Conservation (phyloP, 2,113 vertebrate species). For the Pao palembangensis region DNA sequence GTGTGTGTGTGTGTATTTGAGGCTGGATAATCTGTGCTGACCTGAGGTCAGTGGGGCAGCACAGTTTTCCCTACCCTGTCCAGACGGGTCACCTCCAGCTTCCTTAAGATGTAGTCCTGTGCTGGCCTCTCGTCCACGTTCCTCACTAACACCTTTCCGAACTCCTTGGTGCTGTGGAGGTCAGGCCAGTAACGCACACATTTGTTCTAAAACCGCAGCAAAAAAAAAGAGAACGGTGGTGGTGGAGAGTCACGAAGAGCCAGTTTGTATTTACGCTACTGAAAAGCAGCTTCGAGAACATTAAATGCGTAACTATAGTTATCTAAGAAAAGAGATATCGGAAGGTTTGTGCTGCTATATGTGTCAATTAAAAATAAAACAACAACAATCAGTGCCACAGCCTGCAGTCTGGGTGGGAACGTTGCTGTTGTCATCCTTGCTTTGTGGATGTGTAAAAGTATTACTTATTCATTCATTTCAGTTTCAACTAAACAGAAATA, state of each 20-base stretch:
- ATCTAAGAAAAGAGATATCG: background rate
- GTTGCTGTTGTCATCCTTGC: too few relatives aligned
- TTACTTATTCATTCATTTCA: too few relatives aligned
- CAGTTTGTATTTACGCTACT: slow-evolving; percentile 26
- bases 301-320: slow-evolving; percentile 63
- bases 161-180: slow-evolving; percentile 70
- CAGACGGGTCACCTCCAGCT: slow-evolving; percentile 76
- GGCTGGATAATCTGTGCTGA: slow-evolving; percentile 35
- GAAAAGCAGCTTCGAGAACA: slow-evolving; percentile 58
- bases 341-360: too few relatives aligned
- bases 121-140: slow-evolving; percentile 77
- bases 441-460: too few relatives aligned
- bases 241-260: too few relatives aligned
- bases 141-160: slow-evolving; percentile 69
- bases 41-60: slow-evolving; percentile 39
- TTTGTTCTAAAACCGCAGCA: slow-evolving; percentile 76
- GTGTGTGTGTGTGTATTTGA: background rate
- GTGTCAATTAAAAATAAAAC: too few relatives aligned
- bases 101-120: slow-evolving; percentile 79
- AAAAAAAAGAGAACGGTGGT: background rate
- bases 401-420: too few relatives aligned
- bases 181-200: slow-evolving; percentile 87
- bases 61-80: slow-evolving; percentile 73
- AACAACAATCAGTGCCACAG: background rate
- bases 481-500: too few relatives aligned